These are phyloP conservation scores for Channa maculata DNA, from an alignment of 2,113 vertebrate genomes.

Conservation along the genomic window DNA sequence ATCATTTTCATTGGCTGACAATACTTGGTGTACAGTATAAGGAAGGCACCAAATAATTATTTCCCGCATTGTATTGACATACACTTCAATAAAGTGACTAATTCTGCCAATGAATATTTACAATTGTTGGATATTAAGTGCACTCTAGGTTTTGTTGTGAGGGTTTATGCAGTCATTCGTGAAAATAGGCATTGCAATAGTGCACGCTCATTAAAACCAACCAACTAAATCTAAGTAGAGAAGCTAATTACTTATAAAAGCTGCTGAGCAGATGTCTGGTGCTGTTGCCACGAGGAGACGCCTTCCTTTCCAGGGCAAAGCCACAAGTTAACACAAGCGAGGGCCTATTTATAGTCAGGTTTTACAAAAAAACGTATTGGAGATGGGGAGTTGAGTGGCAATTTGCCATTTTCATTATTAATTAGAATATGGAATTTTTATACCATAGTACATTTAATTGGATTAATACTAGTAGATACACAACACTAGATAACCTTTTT, in stretches of 20 bases:
- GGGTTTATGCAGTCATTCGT: slow-evolving; percentile 54
- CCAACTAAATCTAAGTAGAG: slow-evolving; percentile 69
- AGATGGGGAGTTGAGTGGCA: slow-evolving; percentile 1
- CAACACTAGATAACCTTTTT: no score
- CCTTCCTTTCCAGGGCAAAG: slow-evolving; percentile 34
- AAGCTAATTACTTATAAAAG: slow-evolving; percentile 75
- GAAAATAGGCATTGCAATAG: slow-evolving; percentile 66
- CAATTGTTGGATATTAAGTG: slow-evolving; percentile 61
- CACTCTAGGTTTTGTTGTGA: slow-evolving; percentile 54
- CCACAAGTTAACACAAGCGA: slow-evolving; percentile 45
- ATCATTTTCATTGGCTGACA: slow-evolving; percentile 38
- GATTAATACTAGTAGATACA: no score
- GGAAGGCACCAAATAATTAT: slow-evolving; percentile 53
- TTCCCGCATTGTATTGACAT: slow-evolving; percentile 40
- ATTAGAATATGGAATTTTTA: no score
- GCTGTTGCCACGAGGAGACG: slow-evolving; percentile 49
- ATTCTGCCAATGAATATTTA: slow-evolving; percentile 63
- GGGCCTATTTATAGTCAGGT: slow-evolving; percentile 24
- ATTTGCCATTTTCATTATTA: neutral
- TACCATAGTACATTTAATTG: no score
- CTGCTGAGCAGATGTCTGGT: slow-evolving; percentile 70
- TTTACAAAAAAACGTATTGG: neutral
- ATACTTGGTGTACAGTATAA: slow-evolving; percentile 42
- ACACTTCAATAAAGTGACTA: slow-evolving; percentile 56
- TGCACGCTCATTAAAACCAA: slow-evolving; percentile 72